Base-by-base conservation (phyloP, 1,140 invertebrate genomes). In the Drosophila virilis region DNA sequence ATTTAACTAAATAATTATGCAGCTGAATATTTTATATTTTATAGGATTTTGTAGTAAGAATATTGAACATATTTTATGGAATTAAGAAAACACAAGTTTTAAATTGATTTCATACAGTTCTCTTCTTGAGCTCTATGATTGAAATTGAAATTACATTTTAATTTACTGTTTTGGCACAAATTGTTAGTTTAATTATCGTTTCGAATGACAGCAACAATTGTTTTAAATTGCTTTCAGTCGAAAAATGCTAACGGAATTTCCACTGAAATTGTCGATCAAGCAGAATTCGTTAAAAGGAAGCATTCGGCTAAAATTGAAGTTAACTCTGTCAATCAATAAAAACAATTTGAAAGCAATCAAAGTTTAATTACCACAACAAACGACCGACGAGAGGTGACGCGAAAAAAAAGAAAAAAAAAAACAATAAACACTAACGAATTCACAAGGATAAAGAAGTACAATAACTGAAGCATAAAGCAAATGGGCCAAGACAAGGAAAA, bases 331-430 rank as follows among this genome's bases (percentile, higher is more conserved):
- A 89, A 88, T 88, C 84, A 88, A 88, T 88, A 84, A 78, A 88
- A 88, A 86, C 84, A 88, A 88, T 88, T 88, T 78, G 71, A 84
- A 88, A 80, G 50, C 80, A 89, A 88, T 88, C 84, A 88, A 88
- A 89, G 84, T 89, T 88, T 88, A 88, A 88, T 88, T 88, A 88
- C 80, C 84, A 79, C 80, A 88, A 83, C 83, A 74, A 89, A 62
- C 69, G 66, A 68, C 48, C 65, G 75, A 69, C 69, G 68, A 72
- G 74, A 84, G 71, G 61, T 74, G 68, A 69, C 74, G 66, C 43
- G 54, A 74, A 9, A 33, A 68, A 28, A 54, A 55, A 66, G 22
- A 70, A 43, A 8, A 64, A 33, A 15, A 54, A 66, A 48, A 48
- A 37, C 45, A 57, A 72, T 55, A 72, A 57, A 42, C 35, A 50